Conservation (phyloP, 2,888 invertebrate species). For the Nemotelus pantherinus region DNA sequence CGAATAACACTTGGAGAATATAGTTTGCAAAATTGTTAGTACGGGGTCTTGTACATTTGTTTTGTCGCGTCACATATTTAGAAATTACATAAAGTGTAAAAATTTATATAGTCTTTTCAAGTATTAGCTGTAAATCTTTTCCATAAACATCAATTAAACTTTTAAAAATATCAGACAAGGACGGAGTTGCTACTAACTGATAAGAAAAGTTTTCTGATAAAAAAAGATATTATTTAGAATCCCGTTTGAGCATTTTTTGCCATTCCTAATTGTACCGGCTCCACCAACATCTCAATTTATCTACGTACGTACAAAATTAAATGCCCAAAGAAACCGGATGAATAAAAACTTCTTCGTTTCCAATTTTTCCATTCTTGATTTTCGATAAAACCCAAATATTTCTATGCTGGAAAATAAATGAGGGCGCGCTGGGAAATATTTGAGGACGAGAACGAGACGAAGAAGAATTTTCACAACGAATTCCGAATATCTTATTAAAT, state of each 20-base stretch:
- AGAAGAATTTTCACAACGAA: constrained; percentile 29
- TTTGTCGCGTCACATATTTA: too few species aligned
- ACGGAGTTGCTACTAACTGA: neutral
- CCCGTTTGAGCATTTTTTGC: constrained; percentile 11
- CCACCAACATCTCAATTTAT: constrained; percentile 7
- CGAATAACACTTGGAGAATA: neutral
- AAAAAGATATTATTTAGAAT: constrained; percentile 1
- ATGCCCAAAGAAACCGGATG: neutral
- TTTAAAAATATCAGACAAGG: constrained; percentile 34
- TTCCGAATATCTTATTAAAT: constrained; percentile 47
- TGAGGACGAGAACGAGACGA: neutral
- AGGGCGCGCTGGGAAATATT: neutral
- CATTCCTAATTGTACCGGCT: constrained; percentile 17
- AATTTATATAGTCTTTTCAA: too few species aligned
- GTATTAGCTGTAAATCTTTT: too few species aligned
- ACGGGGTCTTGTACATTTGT: too few species aligned
- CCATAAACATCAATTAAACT: constrained; percentile 28
- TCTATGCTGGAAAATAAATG: constrained; percentile 17
- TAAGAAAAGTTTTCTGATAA: constrained; percentile 29
- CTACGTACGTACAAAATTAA: neutral
- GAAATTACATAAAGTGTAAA: too few species aligned
- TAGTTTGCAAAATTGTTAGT: neutral
- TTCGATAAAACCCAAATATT: neutral
- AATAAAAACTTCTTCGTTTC: constrained; percentile 19
- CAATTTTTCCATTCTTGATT: constrained; percentile 4